These are phyloP conservation scores for Jacana jacana DNA, from an alignment of 2,113 vertebrate species.

Conservation along the genomic window DNA sequence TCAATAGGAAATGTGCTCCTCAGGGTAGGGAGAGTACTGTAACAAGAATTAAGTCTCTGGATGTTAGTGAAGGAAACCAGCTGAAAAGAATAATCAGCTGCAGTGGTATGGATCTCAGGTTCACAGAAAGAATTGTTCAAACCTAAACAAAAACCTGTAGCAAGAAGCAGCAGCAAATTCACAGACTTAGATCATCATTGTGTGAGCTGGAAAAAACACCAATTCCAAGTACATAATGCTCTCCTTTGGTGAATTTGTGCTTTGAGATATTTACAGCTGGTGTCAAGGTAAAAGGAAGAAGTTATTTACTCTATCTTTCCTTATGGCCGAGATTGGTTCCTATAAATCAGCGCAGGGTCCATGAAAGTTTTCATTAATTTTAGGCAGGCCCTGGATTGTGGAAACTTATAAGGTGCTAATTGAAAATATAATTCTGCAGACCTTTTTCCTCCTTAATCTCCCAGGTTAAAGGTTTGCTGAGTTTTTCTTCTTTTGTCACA, in stretches of 20 bases:
- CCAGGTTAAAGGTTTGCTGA: conserved; percentile 18
- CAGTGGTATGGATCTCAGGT: neutral
- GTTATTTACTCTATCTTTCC: neutral
- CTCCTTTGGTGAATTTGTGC: neutral
- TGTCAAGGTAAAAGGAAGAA: neutral
- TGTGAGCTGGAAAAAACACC: neutral
- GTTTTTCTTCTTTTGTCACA: conserved; percentile 14
- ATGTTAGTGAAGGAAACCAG: conserved; percentile 30
- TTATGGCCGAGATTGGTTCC: conserved; percentile 15
- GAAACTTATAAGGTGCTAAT: conserved; percentile 46
- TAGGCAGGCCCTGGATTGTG: neutral
- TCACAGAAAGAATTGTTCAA: neutral
- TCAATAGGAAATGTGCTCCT: conserved; percentile 57
- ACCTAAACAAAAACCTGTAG: conserved; percentile 1
- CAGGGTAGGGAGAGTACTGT: conserved; percentile 35
- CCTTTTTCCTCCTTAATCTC: conserved; percentile 34
- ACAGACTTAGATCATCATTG: neutral
- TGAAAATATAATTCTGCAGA: conserved; percentile 56
- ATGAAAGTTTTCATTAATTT: conserved; percentile 50
- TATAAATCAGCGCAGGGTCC: neutral
- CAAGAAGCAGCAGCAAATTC: neutral
- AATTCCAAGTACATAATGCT: neutral
- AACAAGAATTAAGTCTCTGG: conserved; percentile 57
- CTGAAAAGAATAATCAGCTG: conserved; percentile 55
- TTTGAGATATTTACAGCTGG: conserved; percentile 23